Percentiles rank a stretch among this genome's conserved stretches.
These are phyloP conservation scores for Beroe ovata DNA, from an alignment of 37 sponge, comb jelly and placozoan species.

Conservation along the genomic window DNA sequence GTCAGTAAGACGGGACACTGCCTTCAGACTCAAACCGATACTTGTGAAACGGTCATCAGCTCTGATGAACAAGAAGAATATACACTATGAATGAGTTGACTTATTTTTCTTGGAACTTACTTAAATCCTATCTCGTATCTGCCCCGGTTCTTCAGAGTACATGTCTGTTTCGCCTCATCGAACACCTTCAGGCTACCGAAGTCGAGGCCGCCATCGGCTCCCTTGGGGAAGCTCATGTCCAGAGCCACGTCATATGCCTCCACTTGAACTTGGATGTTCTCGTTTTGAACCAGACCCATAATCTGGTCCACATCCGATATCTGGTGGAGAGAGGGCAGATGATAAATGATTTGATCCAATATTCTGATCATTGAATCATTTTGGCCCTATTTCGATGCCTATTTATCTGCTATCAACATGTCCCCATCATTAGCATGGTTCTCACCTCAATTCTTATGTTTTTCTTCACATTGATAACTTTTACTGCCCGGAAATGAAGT, in stretches of 20 bases:
- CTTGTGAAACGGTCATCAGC: background rate
- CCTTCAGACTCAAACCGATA: background rate
- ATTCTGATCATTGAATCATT: background rate
- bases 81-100: background rate
- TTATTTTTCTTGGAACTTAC: constrained; percentile 70
- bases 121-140: constrained; percentile 89
- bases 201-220: constrained; percentile 92
- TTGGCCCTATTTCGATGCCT: no score
- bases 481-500: constrained; percentile 87
- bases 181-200: constrained; percentile 81
- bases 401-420: no score
- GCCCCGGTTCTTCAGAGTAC: constrained; percentile 89
- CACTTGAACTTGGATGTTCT: constrained; percentile 79
- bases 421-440: background rate
- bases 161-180: constrained; percentile 82
- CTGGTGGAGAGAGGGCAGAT: no score
- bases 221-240: constrained; percentile 93
- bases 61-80: background rate
- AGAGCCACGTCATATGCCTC: constrained; percentile 98
- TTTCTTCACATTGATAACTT: constrained; percentile 77
- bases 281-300: constrained; percentile 89
- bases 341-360: background rate
- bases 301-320: constrained; percentile 87
- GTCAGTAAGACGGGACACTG: background rate
- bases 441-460: constrained; percentile 86